Conservation (phyloP, 2,888 invertebrate species). For the Drosophila mulleri region DNA sequence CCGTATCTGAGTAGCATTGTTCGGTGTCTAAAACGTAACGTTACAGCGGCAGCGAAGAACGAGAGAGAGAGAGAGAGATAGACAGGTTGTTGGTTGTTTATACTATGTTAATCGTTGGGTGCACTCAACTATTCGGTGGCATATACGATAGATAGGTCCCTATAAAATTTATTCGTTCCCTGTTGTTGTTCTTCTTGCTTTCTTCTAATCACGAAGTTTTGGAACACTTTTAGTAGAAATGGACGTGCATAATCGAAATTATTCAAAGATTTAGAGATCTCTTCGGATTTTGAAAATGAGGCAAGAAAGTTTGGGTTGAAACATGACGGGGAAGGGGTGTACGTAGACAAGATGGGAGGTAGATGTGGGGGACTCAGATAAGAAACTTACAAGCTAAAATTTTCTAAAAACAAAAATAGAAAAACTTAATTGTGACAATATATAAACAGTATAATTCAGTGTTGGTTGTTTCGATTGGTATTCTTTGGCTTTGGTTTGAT, state of each 20-base stretch:
- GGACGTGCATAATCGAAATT: conserved; percentile 41
- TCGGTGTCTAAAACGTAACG: conserved; percentile 87
- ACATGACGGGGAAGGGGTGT: conserved; percentile 27
- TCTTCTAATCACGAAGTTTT: conserved; percentile 10
- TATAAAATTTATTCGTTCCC: conserved; percentile 41
- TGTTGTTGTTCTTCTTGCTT: conserved; percentile 11
- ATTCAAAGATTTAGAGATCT: conserved; percentile 16
- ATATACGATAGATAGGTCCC: conserved; percentile 49
- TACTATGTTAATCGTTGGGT: conserved; percentile 77
- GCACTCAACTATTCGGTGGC: conserved; percentile 70
- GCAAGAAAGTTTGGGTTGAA: conserved; percentile 43
- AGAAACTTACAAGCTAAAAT: conserved; percentile 70
- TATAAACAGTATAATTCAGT: conserved; percentile 67
- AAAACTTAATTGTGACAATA: conserved; percentile 75
- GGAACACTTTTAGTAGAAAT: conserved; percentile 23
- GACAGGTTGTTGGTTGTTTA: conserved; percentile 76
- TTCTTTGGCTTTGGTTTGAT: conserved; percentile 53
- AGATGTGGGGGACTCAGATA: conserved; percentile 42
- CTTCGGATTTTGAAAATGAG: conserved; percentile 36
- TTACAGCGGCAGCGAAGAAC: conserved; percentile 66
- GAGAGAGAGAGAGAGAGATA: conserved; percentile 79
- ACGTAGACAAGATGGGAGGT: conserved; percentile 38
- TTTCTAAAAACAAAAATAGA: conserved; percentile 69
- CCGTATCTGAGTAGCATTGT: conserved; percentile 95
- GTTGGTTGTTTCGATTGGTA: conserved; percentile 46